A percentile compares a stretch with the other conserved stretches of the same genome.
Conservation (phyloP, 1,140 invertebrate genomes). For the Bombus confusus region DNA sequence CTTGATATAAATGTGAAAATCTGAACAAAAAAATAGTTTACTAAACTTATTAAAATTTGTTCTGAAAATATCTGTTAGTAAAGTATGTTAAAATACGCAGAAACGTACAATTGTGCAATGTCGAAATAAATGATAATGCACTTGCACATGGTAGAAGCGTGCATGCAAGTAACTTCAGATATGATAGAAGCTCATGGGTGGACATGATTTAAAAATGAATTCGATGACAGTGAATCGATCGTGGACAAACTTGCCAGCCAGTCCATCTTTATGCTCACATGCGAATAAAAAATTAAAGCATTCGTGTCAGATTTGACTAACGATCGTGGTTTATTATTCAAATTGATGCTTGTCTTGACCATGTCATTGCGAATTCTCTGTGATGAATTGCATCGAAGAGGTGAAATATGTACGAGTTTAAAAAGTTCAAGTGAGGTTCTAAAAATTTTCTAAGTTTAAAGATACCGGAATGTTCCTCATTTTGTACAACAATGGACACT, state of each 20-base stretch:
- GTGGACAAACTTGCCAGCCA: neutral
- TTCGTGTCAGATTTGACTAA: constrained; percentile 74
- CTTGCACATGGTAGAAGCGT: neutral
- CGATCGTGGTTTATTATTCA: constrained; percentile 75
- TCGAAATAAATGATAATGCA: too few relatives aligned
- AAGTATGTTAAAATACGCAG: too few relatives aligned
- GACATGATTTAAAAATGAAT: constrained; percentile 50
- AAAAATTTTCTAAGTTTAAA: neutral
- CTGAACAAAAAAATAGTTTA: too few relatives aligned
- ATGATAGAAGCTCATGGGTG: neutral
- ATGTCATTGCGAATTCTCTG: constrained; percentile 72
- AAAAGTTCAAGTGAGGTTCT: neutral
- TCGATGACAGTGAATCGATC: constrained; percentile 59
- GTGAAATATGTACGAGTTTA: neutral
- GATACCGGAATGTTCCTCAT: too few relatives aligned
- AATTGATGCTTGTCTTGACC: constrained; percentile 60
- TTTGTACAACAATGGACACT: too few relatives aligned
- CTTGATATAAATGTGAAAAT: too few relatives aligned
- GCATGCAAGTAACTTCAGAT: neutral
- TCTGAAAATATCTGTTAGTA: too few relatives aligned
- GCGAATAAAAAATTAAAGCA: constrained; percentile 74
- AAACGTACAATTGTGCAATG: neutral
- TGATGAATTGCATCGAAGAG: constrained; percentile 59
- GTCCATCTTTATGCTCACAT: constrained; percentile 31
- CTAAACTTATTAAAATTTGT: too few relatives aligned